phyloP scores from a whole-genome alignment of 1,140 invertebrate genomes.

The Reticulitermes speratus region DNA sequence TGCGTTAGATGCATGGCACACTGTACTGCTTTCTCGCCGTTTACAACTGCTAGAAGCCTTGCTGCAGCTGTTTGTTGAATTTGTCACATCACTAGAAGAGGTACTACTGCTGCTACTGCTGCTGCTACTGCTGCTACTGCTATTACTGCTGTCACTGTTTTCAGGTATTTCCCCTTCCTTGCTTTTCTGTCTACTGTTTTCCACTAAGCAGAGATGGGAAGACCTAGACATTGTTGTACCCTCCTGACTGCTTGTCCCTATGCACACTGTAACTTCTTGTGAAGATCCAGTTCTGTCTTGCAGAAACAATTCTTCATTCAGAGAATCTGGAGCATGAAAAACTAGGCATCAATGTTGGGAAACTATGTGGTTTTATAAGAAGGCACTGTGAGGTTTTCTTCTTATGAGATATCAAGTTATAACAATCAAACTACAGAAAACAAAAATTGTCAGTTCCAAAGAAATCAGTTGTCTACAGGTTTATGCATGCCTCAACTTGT shows the following conservation, averaged over 20 bases:
- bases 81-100: not conserved
- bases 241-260: not conserved
- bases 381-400: too few species aligned
- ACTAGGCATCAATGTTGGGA: not conserved
- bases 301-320: not conserved
- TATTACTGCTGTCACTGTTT: not conserved
- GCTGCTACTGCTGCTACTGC: constrained; percentile 36
- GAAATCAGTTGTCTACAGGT: too few species aligned
- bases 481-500: too few species aligned
- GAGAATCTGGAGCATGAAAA: not conserved
- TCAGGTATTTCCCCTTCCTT: not conserved
- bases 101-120: constrained; percentile 32
- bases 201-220: not conserved
- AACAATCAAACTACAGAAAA: too few species aligned
- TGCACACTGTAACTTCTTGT: not conserved
- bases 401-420: too few species aligned
- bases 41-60: not conserved
- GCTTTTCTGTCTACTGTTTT: not conserved
- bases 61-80: constrained; percentile 37
- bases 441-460: too few species aligned
- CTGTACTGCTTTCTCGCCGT: not conserved
- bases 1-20: not conserved
- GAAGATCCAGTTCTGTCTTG: not conserved
- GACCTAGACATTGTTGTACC: not conserved
- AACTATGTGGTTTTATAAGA: too few species aligned